These are phyloP conservation scores for Montipora efflorescens DNA, from an alignment of 64 coral and sea anemone species.

Conservation along the genomic window DNA sequence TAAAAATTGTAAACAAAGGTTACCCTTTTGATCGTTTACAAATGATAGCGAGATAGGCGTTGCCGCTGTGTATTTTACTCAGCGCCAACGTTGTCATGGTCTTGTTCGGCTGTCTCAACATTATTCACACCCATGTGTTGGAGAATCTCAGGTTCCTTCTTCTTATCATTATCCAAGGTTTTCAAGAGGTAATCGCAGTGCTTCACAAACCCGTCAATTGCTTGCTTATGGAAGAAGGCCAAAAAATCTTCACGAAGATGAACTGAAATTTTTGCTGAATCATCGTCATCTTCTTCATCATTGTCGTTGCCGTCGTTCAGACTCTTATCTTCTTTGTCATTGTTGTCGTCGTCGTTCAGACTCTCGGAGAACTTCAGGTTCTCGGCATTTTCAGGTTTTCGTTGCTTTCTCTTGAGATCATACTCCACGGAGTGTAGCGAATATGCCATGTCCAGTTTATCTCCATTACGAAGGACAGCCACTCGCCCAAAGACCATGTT, in stretches of 20 bases:
- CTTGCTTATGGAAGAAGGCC: constrained; percentile 45
- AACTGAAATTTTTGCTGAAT: neutral
- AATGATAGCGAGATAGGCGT: too few relatives aligned
- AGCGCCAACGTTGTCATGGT: too few relatives aligned
- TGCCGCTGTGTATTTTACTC: too few relatives aligned
- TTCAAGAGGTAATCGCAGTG: constrained; percentile 46
- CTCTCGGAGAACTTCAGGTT: constrained; percentile 24
- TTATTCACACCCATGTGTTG: neutral
- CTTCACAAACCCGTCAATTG: constrained; percentile 53
- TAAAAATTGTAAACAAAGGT: too few relatives aligned
- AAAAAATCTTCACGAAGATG: constrained; percentile 19
- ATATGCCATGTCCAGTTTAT: constrained; percentile 37
- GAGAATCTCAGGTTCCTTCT: neutral
- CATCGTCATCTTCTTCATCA: too few relatives aligned
- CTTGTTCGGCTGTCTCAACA: too few relatives aligned
- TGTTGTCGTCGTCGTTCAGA: neutral
- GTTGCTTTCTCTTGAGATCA: neutral
- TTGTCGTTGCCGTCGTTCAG: too few relatives aligned
- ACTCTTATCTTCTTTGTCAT: neutral
- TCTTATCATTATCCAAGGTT: neutral
- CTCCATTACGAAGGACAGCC: constrained; percentile 26
- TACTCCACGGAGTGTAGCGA: constrained; percentile 47
- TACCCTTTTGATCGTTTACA: too few relatives aligned
- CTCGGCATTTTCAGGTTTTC: constrained; percentile 2
- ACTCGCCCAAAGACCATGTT: constrained; percentile 55